These are phyloP conservation scores for Gasterosteus aculeatus DNA, from an alignment of 2,113 vertebrate genomes.

Conservation along the genomic window DNA sequence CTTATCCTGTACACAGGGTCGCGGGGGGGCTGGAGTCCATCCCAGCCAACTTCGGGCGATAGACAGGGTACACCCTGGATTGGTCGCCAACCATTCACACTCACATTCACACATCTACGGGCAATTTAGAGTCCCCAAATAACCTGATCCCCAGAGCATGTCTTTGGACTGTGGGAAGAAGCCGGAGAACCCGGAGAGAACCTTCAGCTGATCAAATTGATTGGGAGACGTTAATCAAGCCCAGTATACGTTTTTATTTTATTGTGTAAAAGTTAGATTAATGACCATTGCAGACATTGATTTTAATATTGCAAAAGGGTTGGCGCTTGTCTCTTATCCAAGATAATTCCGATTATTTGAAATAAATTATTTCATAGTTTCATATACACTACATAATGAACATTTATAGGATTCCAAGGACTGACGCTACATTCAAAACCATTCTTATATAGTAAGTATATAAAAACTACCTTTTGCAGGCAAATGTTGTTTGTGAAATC, in stretches of 20 bases:
- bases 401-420: background rate
- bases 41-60: too few relatives aligned
- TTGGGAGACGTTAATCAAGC: background rate
- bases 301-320: background rate
- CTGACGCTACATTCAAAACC: background rate
- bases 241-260: background rate
- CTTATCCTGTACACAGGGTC: too few relatives aligned
- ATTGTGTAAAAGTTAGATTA: slow-evolving; percentile 4
- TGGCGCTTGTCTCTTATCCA: background rate
- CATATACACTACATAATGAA: slow-evolving; percentile 2
- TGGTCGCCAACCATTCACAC: too few relatives aligned
- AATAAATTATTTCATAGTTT: background rate
- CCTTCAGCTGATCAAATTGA: background rate
- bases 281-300: background rate
- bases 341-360: background rate
- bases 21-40: too few relatives aligned
- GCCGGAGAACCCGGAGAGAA: too few relatives aligned
- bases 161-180: too few relatives aligned
- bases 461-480: background rate
- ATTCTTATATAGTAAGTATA: background rate
- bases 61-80: too few relatives aligned
- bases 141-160: too few relatives aligned
- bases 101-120: too few relatives aligned
- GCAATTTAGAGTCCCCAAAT: too few relatives aligned
- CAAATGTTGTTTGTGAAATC: background rate